These are phyloP conservation scores for Stigmatopora argus DNA, from an alignment of 2,113 vertebrate genomes.

Conservation along the genomic window DNA sequence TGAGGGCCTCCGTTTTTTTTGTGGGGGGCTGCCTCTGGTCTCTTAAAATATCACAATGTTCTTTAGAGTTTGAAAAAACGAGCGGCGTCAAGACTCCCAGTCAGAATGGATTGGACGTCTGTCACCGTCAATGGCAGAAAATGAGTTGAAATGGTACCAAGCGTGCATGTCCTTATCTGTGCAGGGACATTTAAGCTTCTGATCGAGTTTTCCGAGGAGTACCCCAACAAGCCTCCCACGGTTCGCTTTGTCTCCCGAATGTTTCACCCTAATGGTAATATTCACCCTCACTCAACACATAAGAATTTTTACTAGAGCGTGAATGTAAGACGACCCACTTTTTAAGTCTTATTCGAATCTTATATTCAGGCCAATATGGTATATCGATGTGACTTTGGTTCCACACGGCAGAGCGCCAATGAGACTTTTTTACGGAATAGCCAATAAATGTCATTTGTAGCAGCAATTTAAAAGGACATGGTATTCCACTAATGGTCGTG, in stretches of 20 bases:
- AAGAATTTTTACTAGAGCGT: not conserved
- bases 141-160: not conserved
- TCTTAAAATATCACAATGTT: slow-evolving; percentile 40
- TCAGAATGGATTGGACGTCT: not conserved
- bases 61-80: not conserved
- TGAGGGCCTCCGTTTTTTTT: slow-evolving; percentile 64
- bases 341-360: no score
- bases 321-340: no score
- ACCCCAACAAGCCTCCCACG: slow-evolving; percentile 98
- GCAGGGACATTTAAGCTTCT: slow-evolving; percentile 98
- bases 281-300: not conserved
- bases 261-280: slow-evolving; percentile 98
- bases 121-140: no score
- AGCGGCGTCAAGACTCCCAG: not conserved
- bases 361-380: no score
- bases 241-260: slow-evolving; percentile 99
- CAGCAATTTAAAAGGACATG: no score
- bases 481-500: no score
- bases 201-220: slow-evolving; percentile 99
- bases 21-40: not conserved
- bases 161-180: slow-evolving; percentile 8
- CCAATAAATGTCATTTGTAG: no score
- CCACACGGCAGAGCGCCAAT: no score
- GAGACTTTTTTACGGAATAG: no score
- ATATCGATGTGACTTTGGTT: no score